Conservation (phyloP, 2,888 invertebrate genomes). For the Chrysotoxum bicinctum region DNA sequence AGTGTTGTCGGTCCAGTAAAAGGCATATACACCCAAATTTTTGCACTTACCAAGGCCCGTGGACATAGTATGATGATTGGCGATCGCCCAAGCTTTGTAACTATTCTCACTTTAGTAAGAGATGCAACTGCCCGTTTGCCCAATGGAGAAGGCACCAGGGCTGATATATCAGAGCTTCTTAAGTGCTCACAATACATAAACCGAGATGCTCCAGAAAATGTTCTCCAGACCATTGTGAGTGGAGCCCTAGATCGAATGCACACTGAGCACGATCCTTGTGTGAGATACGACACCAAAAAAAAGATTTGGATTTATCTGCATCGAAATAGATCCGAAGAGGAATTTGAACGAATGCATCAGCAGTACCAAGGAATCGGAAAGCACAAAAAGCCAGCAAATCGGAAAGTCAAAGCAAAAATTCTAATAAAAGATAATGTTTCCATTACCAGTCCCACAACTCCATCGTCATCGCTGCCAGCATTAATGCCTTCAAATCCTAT, state of each 20-base stretch:
- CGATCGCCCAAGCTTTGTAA: conserved; percentile 94
- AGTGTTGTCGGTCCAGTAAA: conserved; percentile 92
- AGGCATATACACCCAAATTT: conserved; percentile 88
- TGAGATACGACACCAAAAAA: conserved; percentile 94
- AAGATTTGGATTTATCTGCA: conserved; percentile 98
- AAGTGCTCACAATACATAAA: conserved; percentile 88
- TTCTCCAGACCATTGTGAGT: conserved; percentile 90
- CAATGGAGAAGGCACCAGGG: conserved; percentile 94
- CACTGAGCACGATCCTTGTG: conserved; percentile 94
- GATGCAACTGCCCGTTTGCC: conserved; percentile 96
- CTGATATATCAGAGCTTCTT: conserved; percentile 94
- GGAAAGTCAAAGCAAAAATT: conserved; percentile 75
- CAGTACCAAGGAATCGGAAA: conserved; percentile 86
- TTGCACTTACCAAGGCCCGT: conserved; percentile 85
- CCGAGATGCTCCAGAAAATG: conserved; percentile 81
- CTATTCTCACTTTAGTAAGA: conserved; percentile 93
- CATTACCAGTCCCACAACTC: neutral
- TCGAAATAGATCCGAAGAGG: conserved; percentile 85
- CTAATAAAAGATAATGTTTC: conserved; percentile 49
- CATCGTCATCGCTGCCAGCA: conserved; percentile 75
- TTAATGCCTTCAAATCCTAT: conserved; percentile 77
- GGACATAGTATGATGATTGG: conserved; percentile 92
- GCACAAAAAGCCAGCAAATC: conserved; percentile 80
- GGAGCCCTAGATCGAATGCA: conserved; percentile 95
- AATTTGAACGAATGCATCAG: conserved; percentile 87